phyloP scores from a whole-genome alignment of 2,888 invertebrate genomes.

The Labia minor region DNA sequence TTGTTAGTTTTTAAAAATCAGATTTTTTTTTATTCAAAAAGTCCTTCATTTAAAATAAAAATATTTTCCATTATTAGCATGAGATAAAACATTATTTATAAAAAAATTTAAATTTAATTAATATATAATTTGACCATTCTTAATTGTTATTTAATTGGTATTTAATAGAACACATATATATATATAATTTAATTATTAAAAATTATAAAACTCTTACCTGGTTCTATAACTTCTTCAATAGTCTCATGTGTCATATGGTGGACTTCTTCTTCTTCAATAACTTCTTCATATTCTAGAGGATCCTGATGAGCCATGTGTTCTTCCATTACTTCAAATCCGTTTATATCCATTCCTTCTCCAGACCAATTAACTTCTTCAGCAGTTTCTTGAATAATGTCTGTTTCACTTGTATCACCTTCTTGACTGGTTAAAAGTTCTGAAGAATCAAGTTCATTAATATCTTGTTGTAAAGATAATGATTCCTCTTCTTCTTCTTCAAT shows the following conservation, averaged over 20 bases:
- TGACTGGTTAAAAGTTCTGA: background rate
- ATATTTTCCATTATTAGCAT: too few species aligned
- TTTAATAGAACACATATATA: too few species aligned
- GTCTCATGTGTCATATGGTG: background rate
- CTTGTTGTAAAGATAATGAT: background rate
- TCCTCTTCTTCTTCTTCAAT: background rate
- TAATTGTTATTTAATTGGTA: too few species aligned
- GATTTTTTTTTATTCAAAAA: too few species aligned
- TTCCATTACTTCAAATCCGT: background rate
- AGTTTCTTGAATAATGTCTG: background rate
- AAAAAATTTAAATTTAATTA: too few species aligned
- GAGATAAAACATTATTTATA: too few species aligned
- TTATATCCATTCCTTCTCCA: background rate
- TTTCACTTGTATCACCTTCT: background rate
- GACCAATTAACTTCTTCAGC: background rate
- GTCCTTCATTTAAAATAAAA: too few species aligned
- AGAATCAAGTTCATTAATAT: background rate
- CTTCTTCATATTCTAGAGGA: constrained; percentile 5
- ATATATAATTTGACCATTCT: too few species aligned
- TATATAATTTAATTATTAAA: too few species aligned
- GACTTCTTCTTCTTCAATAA: constrained; percentile 5
- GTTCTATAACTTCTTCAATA: background rate
- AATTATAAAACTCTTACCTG: too few species aligned
- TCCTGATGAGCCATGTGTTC: background rate
- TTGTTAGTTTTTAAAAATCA: too few species aligned